These are phyloP conservation scores for Gonocerus acuteangulatus DNA, from an alignment of 2,888 invertebrate species.

Conservation along the genomic window DNA sequence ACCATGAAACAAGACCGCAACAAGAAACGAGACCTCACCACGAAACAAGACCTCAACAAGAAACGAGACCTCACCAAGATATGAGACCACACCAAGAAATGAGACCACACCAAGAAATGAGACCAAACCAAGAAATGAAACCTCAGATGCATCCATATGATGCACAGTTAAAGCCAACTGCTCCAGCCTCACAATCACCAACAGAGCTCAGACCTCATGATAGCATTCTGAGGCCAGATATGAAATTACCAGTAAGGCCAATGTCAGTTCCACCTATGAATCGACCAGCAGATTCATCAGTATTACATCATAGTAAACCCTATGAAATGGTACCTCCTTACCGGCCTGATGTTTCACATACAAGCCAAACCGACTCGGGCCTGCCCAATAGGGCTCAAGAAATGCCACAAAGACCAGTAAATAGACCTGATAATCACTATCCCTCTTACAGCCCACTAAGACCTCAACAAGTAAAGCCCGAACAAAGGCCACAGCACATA, in stretches of 20 bases:
- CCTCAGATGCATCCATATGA: no score
- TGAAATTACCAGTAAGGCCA: background rate
- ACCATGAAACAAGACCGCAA: background rate
- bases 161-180: no score
- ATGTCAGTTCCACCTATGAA: background rate
- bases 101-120: no score
- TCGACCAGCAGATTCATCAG: background rate
- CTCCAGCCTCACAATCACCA: background rate
- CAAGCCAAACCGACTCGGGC: background rate
- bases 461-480: constrained; percentile 8
- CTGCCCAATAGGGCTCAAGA: constrained; percentile 30
- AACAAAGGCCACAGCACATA: background rate
- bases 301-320: background rate
- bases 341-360: background rate
- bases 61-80: background rate
- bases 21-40: background rate
- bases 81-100: background rate
- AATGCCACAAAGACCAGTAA: constrained; percentile 26
- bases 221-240: background rate
- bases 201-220: background rate
- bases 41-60: background rate
- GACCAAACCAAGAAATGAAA: no score
- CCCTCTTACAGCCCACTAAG: constrained; percentile 8
- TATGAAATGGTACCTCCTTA: background rate
- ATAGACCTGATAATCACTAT: constrained; percentile 4